Conservation (phyloP, 2,113 vertebrate genomes). For the Damaliscus lunatus region DNA sequence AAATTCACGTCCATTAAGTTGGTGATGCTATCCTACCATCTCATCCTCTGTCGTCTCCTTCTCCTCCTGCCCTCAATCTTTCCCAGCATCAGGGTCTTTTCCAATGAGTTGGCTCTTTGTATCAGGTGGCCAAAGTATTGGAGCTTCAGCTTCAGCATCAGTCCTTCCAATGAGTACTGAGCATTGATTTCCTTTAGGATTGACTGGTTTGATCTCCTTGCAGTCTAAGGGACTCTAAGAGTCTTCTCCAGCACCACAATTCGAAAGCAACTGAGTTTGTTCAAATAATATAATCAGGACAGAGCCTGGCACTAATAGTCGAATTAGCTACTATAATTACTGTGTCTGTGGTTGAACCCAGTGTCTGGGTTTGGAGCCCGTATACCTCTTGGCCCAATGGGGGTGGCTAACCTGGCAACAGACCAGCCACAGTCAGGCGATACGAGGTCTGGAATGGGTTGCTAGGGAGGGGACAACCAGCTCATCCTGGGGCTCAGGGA, state of each 20-base stretch:
- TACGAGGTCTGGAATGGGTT: neutral
- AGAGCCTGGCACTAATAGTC: neutral
- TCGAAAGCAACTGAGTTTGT: neutral
- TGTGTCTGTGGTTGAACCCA: neutral
- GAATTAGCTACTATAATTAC: neutral
- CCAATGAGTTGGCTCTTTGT: neutral
- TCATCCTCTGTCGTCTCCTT: neutral
- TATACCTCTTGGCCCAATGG: fast-evolving
- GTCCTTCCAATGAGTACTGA: neutral
- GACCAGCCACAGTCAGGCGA: neutral
- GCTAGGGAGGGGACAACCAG: neutral
- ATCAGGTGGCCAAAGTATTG: neutral
- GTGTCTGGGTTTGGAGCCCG: fast-evolving
- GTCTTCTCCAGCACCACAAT: neutral
- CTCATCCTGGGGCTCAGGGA: neutral
- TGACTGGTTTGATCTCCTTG: neutral
- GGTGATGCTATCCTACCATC: neutral
- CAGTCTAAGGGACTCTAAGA: neutral
- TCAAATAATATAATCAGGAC: neutral
- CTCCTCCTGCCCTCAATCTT: neutral
- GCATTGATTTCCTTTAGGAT: neutral
- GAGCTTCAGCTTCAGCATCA: neutral
- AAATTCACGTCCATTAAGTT: neutral
- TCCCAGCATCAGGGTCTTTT: neutral
- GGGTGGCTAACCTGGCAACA: neutral